Conservation (phyloP, 2,113 vertebrate species). For the Acinonyx jubatus region DNA sequence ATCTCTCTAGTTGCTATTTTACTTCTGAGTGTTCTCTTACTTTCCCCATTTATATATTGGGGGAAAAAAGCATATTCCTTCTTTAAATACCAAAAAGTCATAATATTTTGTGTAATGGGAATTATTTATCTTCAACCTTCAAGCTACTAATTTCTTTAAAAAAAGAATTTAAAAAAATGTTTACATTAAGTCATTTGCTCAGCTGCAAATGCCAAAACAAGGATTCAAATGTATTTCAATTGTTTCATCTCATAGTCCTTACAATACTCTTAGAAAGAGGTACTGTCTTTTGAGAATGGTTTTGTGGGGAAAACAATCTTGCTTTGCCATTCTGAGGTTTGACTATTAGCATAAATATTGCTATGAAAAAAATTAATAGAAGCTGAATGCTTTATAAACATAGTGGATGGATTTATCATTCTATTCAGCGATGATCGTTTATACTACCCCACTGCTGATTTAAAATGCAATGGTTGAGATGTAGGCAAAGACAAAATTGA, state of each 20-base stretch:
- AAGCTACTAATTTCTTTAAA: neutral
- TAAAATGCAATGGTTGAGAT: conserved; percentile 32
- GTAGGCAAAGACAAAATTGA: conserved; percentile 68
- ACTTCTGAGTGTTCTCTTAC: neutral
- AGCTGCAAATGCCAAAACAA: neutral
- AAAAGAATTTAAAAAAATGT: neutral
- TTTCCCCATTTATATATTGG: neutral
- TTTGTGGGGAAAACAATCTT: neutral
- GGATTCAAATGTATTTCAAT: neutral
- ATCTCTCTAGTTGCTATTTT: neutral
- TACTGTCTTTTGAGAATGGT: neutral
- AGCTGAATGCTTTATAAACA: conserved; percentile 35
- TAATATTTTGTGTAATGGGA: neutral
- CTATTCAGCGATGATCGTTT: neutral
- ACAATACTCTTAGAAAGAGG: neutral
- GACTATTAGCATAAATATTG: conserved; percentile 56
- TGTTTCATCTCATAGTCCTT: conserved; percentile 21
- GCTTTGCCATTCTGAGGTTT: conserved; percentile 1
- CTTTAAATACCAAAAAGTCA: neutral
- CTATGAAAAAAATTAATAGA: conserved; percentile 65
- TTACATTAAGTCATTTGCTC: neutral
- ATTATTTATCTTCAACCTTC: neutral
- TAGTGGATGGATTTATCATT: conserved; percentile 32
- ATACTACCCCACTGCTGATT: neutral
- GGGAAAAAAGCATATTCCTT: neutral